Percentiles rank a stretch among this genome's conserved stretches.
These are phyloP conservation scores for Botia almorhae DNA, from an alignment of 2,797 vertebrate species.

Conservation along the genomic window DNA sequence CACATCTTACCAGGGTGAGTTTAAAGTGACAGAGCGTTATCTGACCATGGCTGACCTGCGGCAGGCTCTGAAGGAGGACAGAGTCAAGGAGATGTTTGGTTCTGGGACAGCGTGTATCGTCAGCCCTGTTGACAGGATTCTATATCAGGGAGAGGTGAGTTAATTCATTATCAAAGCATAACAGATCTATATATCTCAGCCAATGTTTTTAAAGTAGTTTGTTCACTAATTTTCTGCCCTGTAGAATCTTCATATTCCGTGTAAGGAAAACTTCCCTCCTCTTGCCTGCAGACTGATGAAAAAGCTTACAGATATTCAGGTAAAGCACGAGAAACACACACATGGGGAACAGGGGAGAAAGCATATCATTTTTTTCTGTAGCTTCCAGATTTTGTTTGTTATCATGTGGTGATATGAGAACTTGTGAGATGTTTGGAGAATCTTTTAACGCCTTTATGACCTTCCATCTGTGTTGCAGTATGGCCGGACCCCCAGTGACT, in stretches of 20 bases:
- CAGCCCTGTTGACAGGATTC: slow-evolving; percentile 80
- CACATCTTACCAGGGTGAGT: slow-evolving; percentile 78
- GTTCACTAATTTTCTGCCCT: slow-evolving; percentile 19
- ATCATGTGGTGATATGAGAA: too few species aligned
- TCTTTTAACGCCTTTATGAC: slow-evolving; percentile 49
- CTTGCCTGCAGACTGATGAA: slow-evolving; percentile 79
- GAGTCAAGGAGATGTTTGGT: slow-evolving; percentile 90
- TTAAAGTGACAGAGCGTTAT: slow-evolving; percentile 85
- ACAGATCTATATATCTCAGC: background rate
- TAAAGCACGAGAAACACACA: slow-evolving; percentile 61
- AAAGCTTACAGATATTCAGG: slow-evolving; percentile 86
- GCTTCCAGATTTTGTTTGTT: background rate
- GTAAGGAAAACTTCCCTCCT: slow-evolving; percentile 77
- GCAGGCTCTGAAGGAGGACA: slow-evolving; percentile 77
- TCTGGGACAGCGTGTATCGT: slow-evolving; percentile 89
- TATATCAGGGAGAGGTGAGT: slow-evolving; percentile 85
- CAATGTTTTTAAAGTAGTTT: background rate
- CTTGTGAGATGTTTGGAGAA: too few species aligned
- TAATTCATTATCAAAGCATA: background rate
- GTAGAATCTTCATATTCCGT: slow-evolving; percentile 83
- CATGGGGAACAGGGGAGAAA: too few species aligned
- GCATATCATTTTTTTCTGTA: too few species aligned
- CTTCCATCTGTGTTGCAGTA: slow-evolving; percentile 72
- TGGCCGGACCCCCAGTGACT: slow-evolving; percentile 78
- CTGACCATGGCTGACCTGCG: slow-evolving; percentile 86